A percentile compares a stretch with the other conserved stretches of the same genome.
These are phyloP conservation scores for Gandaritis pyraliata DNA, from an alignment of 2,888 invertebrate species.

Conservation along the genomic window DNA sequence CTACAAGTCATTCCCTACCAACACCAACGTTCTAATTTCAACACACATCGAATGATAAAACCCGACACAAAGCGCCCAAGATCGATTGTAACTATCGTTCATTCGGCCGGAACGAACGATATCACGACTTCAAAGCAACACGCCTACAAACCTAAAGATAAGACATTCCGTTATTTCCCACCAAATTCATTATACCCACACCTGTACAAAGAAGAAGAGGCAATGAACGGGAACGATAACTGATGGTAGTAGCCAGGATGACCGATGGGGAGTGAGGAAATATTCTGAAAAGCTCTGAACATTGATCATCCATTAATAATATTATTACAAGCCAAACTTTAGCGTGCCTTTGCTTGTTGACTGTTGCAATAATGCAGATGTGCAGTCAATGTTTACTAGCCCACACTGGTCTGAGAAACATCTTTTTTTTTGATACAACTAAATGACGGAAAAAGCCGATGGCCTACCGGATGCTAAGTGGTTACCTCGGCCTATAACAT, in stretches of 20 bases:
- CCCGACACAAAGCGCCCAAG: slow-evolving; percentile 18
- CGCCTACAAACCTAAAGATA: slow-evolving; percentile 23
- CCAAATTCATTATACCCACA: slow-evolving; percentile 25
- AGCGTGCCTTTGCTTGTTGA: too few relatives aligned
- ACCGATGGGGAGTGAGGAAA: background rate
- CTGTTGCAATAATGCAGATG: too few relatives aligned
- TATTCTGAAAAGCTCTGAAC: background rate
- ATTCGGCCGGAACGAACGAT: slow-evolving; percentile 27
- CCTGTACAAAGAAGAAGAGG: slow-evolving; percentile 27
- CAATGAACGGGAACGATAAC: slow-evolving; percentile 32
- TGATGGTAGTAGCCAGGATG: slow-evolving; percentile 11
- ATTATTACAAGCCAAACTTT: background rate
- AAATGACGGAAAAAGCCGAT: too few relatives aligned
- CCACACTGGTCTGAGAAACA: too few relatives aligned
- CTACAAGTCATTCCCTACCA: background rate
- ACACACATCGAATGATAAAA: background rate
- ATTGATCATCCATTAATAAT: background rate
- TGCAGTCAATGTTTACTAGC: too few relatives aligned
- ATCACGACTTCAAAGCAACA: slow-evolving; percentile 22
- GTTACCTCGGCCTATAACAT: too few relatives aligned
- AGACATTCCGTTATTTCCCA: slow-evolving; percentile 7
- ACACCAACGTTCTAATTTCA: background rate
- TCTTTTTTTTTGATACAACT: too few relatives aligned
- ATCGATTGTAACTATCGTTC: slow-evolving; percentile 26
- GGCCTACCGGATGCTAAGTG: too few relatives aligned